A percentile compares a stretch with the other conserved stretches of the same genome.
Conservation (phyloP, 2,888 invertebrate genomes). For the Andrena chrysosceles region DNA sequence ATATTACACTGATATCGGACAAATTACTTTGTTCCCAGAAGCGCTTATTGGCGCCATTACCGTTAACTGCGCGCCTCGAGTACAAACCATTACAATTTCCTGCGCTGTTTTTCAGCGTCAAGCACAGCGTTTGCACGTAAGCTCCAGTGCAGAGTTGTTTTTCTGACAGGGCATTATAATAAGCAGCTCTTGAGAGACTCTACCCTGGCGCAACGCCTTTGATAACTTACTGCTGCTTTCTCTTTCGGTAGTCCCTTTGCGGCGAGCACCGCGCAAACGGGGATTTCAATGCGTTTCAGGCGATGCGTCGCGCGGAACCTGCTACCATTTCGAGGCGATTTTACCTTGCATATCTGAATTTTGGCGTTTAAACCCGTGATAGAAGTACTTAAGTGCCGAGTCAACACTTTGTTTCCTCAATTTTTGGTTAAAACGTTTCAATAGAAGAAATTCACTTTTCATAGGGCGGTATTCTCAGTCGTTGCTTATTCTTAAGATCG, state of each 20-base stretch:
- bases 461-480: no score
- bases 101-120: conserved; percentile 43
- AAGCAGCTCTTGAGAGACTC: not conserved
- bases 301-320: not conserved
- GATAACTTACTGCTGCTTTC: conserved; percentile 44
- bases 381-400: not conserved
- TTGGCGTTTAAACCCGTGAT: not conserved
- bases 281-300: conserved; percentile 3
- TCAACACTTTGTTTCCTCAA: not conserved
- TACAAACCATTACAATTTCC: conserved; percentile 56
- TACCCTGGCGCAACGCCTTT: conserved; percentile 2
- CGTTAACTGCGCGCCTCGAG: conserved; percentile 32
- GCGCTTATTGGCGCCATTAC: conserved; percentile 53
- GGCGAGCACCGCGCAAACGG: conserved; percentile 43
- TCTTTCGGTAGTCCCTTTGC: conserved; percentile 47
- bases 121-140: conserved; percentile 9
- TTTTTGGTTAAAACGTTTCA: not conserved
- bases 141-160: conserved; percentile 11
- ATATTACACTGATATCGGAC: conserved; percentile 40
- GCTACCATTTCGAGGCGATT: not conserved
- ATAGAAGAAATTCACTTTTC: not conserved
- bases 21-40: conserved; percentile 53
- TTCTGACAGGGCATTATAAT: conserved; percentile 40
- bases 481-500: no score
- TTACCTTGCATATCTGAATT: not conserved